phyloP scores from a whole-genome alignment of 2,888 invertebrate species.

The Aphelenchoides bicaudatus region DNA sequence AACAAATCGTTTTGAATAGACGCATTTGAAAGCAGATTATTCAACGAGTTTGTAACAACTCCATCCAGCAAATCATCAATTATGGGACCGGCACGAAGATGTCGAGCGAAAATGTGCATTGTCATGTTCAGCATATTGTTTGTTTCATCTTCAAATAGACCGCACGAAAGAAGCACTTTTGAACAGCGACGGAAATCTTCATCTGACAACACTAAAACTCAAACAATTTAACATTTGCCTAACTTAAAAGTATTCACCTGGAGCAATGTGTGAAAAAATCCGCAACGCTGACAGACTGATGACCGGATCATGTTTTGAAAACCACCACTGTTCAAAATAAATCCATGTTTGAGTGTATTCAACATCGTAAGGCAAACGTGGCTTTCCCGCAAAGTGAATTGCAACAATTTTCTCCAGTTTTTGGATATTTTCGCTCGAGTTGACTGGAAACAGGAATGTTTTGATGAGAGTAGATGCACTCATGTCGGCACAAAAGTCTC shows the following conservation, averaged over 20 bases:
- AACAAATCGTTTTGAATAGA: conserved; percentile 16
- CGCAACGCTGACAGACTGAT: neutral
- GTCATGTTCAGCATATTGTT: neutral
- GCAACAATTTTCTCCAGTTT: neutral
- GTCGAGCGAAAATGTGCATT: neutral
- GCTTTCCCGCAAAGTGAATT: conserved; percentile 2
- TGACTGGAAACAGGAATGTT: neutral
- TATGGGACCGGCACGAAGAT: neutral
- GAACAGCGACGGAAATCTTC: conserved; percentile 2
- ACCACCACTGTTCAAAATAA: conserved; percentile 3
- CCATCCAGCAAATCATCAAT: neutral
- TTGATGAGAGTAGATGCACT: conserved; percentile 1
- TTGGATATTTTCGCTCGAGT: neutral
- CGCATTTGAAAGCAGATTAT: neutral
- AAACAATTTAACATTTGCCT: neutral
- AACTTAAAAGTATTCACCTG: too few species aligned
- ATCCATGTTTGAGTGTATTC: neutral
- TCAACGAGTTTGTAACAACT: conserved; percentile 6
- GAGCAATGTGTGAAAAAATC: conserved; percentile 1
- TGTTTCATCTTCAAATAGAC: neutral
- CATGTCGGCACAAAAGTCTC: neutral
- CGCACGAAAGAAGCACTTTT: neutral
- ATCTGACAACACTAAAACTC: conserved; percentile 6
- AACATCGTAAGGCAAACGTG: neutral
- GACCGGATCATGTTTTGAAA: neutral